Evolutionary conservation across 1,140 invertebrate species (phyloP).

Genomic region (Dinoponera quadriceps): DNA sequence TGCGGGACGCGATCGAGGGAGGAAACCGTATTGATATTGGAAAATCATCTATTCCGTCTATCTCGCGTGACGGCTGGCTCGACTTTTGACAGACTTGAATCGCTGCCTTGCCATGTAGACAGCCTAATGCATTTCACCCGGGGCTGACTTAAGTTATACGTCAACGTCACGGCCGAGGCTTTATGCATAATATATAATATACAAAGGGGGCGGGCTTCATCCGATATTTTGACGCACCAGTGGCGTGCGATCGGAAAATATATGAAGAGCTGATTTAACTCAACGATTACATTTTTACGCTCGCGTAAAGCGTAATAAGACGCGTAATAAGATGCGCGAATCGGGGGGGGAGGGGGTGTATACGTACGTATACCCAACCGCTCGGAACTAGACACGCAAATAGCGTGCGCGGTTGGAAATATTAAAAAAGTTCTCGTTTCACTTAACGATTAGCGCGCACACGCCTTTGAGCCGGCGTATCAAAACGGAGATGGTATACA

Average conservation of each 20-base stretch:
- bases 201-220: neutral
- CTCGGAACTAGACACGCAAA: too few species aligned
- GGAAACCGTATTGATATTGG: slow-evolving; percentile 40
- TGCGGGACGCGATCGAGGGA: neutral
- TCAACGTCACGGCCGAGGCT: slow-evolving; percentile 40
- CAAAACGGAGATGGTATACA: too few species aligned
- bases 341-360: too few species aligned
- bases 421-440: too few species aligned
- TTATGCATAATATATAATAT: slow-evolving; percentile 54
- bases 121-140: slow-evolving; percentile 41
- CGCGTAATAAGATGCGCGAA: neutral
- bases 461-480: too few species aligned
- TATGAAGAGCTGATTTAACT: slow-evolving; percentile 6
- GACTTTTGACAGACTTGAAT: slow-evolving; percentile 55
- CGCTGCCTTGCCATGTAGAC: slow-evolving; percentile 45
- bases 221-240: slow-evolving; percentile 16
- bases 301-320: neutral
- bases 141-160: slow-evolving; percentile 37
- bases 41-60: slow-evolving; percentile 53
- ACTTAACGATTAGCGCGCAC: too few species aligned
- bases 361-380: too few species aligned
- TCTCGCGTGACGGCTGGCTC: slow-evolving; percentile 24
- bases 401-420: too few species aligned
- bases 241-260: slow-evolving; percentile 9
- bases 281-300: neutral